Evolutionary conservation across 2,797 vertebrate species (phyloP).

Genomic region (Pempheris klunzingeri): DNA sequence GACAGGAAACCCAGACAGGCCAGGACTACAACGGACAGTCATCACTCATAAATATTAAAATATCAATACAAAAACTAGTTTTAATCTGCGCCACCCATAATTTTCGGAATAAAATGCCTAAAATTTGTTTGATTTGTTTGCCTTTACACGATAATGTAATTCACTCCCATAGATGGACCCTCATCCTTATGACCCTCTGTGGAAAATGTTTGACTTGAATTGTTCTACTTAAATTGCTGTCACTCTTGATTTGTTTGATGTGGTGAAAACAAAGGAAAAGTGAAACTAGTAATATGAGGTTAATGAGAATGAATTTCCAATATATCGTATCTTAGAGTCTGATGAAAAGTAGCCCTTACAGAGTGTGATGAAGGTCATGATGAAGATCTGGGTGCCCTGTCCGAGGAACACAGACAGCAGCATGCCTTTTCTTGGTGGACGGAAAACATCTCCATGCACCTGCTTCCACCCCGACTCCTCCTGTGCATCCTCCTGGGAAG

Average conservation of each 20-base stretch:
- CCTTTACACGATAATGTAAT: not conserved
- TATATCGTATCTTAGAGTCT: not conserved
- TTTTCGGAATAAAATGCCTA: too few species aligned
- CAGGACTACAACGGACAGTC: conserved; percentile 86
- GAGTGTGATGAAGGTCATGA: conserved; percentile 95
- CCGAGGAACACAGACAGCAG: conserved; percentile 92
- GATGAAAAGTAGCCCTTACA: conserved; percentile 82
- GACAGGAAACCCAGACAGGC: conserved; percentile 98
- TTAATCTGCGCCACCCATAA: not conserved
- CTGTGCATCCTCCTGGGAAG: conserved; percentile 88
- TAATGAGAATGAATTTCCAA: not conserved
- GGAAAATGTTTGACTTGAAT: not conserved
- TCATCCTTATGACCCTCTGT: not conserved
- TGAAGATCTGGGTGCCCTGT: conserved; percentile 94
- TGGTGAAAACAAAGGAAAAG: not conserved
- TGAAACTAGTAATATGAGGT: not conserved
- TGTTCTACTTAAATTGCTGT: not conserved
- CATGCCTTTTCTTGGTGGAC: conserved; percentile 91
- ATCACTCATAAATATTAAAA: conserved; percentile 7
- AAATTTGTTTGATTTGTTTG: not conserved
- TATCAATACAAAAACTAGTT: not conserved
- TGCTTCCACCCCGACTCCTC: conserved; percentile 96
- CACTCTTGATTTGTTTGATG: not conserved
- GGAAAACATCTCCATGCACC: conserved; percentile 92
- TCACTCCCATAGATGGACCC: not conserved